Percentiles rank a stretch among this genome's conserved stretches.
phyloP scores from a whole-genome alignment of 2,113 vertebrate genomes.

The Pluvianellus socialis region DNA sequence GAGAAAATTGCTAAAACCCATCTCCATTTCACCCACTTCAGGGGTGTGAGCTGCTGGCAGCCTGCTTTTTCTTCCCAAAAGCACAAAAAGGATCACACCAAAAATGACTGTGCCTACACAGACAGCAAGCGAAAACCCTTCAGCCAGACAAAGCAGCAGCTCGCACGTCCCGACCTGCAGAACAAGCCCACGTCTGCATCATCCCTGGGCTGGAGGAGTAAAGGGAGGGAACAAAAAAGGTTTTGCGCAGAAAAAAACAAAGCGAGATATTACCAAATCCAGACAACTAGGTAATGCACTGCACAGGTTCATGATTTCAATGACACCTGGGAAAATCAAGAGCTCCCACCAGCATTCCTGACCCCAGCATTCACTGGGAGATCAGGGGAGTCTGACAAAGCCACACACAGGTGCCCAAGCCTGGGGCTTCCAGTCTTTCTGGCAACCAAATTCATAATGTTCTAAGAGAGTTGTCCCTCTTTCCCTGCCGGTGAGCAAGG shows the following conservation, averaged over 20 bases:
- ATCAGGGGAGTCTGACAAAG: background rate
- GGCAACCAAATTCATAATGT: background rate
- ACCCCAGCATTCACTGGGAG: background rate
- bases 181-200: background rate
- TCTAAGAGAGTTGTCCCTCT: background rate
- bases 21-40: conserved; percentile 41
- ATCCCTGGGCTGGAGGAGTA: background rate
- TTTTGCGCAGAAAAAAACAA: background rate
- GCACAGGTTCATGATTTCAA: background rate
- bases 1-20: conserved; percentile 24
- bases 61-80: background rate
- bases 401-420: fast-evolving
- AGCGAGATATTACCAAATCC: background rate
- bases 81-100: background rate
- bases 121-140: background rate
- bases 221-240: background rate
- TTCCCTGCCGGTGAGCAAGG: background rate
- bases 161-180: background rate
- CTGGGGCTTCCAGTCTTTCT: background rate
- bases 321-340: background rate
- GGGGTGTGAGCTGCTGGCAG: background rate
- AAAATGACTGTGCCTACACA: background rate
- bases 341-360: background rate
- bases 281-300: background rate
- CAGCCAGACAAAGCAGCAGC: conserved; percentile 3